phyloP scores from a whole-genome alignment of 2,888 invertebrate species.

The Stenichneumon culpator region DNA sequence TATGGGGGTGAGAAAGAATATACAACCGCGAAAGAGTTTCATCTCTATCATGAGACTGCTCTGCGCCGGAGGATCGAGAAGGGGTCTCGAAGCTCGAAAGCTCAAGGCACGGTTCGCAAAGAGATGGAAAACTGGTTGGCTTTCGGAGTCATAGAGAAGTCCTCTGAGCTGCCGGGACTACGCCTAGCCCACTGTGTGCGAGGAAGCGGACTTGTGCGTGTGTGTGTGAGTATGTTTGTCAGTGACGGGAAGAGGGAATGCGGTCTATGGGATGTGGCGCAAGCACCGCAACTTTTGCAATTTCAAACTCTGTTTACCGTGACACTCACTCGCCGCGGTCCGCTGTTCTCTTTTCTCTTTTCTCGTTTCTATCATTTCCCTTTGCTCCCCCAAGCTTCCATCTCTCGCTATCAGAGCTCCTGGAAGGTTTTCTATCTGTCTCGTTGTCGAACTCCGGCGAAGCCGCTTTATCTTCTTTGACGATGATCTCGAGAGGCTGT shows the following conservation, averaged over 20 bases:
- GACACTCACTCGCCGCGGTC: constrained; percentile 36
- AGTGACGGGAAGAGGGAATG: constrained; percentile 43
- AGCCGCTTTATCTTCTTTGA: constrained; percentile 15
- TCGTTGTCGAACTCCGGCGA: background rate
- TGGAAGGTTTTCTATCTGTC: background rate
- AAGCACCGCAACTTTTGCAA: constrained; percentile 68
- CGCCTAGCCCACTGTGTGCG: constrained; percentile 22
- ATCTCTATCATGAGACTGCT: background rate
- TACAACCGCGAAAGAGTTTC: constrained; percentile 17
- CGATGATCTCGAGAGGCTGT: constrained; percentile 37
- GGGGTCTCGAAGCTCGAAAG: constrained; percentile 45
- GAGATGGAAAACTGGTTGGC: constrained; percentile 28
- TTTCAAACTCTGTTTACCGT: constrained; percentile 67
- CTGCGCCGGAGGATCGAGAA: constrained; percentile 8
- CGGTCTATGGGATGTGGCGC: constrained; percentile 49
- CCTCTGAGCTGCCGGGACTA: constrained; percentile 33
- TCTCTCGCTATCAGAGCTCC: background rate
- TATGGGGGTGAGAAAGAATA: background rate
- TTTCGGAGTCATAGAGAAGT: constrained; percentile 57
- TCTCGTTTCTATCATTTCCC: constrained; percentile 23
- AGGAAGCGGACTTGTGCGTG: constrained; percentile 6
- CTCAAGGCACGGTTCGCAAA: constrained; percentile 38
- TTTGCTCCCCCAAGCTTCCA: background rate
- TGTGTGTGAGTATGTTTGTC: too few species aligned
- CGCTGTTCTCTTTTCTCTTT: constrained; percentile 43